Evolutionary conservation across 2,888 invertebrate species (phyloP).

Genomic region (Elmis aenea): DNA sequence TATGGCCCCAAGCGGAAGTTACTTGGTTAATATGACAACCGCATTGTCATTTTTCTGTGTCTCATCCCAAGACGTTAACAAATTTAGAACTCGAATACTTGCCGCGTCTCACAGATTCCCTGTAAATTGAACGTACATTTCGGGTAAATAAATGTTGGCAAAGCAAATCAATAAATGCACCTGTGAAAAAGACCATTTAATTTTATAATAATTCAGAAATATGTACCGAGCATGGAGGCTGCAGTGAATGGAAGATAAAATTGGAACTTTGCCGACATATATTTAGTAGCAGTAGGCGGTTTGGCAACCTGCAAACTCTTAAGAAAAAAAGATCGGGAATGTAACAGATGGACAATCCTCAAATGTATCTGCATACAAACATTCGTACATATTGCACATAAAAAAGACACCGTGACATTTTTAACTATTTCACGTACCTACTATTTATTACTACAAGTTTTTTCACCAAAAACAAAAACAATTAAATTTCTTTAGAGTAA

Average conservation of each 20-base stretch:
- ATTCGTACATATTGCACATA: too few relatives aligned
- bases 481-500: too few relatives aligned
- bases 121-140: too few relatives aligned
- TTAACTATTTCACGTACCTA: too few relatives aligned
- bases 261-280: conserved; percentile 49
- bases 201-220: conserved; percentile 19
- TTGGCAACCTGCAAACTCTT: conserved; percentile 48
- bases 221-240: conserved; percentile 23
- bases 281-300: conserved; percentile 49
- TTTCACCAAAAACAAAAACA: not conserved
- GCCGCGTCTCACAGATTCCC: too few relatives aligned
- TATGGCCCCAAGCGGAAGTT: conserved; percentile 10
- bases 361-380: conserved; percentile 30
- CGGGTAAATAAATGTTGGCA: not conserved
- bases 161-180: not conserved
- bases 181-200: conserved; percentile 4
- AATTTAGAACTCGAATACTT: too few relatives aligned
- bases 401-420: conserved; percentile 17
- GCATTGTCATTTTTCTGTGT: conserved; percentile 9
- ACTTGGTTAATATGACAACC: conserved; percentile 8
- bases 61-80: too few relatives aligned
- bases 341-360: conserved; percentile 46
- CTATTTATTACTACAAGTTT: not conserved
- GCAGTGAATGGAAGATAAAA: conserved; percentile 50
- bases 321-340: conserved; percentile 40